Percentiles rank a stretch among this genome's conserved stretches.
Evolutionary conservation across 2,888 invertebrate genomes (phyloP).

Genomic region (Opisthograptis luteolata): DNA sequence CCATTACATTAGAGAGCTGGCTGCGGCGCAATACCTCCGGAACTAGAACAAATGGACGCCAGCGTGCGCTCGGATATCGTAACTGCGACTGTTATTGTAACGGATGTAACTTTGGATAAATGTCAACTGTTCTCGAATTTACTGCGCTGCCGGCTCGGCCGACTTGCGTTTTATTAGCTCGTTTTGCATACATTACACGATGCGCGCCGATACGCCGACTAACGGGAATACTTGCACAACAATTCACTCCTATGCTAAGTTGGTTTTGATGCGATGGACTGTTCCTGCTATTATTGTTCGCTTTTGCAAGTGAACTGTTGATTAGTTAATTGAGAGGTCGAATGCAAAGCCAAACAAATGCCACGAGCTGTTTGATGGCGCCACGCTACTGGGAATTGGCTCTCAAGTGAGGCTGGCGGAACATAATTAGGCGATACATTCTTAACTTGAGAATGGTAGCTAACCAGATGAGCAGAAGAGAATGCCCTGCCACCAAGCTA

Average conservation of each 20-base stretch:
- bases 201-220: conserved; percentile 55
- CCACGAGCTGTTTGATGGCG: no score
- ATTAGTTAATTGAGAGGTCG: background rate
- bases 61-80: conserved; percentile 72
- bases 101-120: conserved; percentile 83
- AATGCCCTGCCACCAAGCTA: no score
- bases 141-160: conserved; percentile 65
- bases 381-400: no score
- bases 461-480: no score
- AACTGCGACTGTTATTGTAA: conserved; percentile 79
- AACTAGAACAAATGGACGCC: conserved; percentile 77
- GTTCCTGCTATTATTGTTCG: conserved; percentile 10
- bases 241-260: conserved; percentile 40
- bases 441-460: no score
- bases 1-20: conserved; percentile 70
- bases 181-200: conserved; percentile 74
- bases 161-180: conserved; percentile 76
- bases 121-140: conserved; percentile 80
- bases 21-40: conserved; percentile 51
- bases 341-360: no score
- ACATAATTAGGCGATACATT: no score
- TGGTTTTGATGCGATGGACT: conserved; percentile 29
- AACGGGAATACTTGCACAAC: conserved; percentile 50
- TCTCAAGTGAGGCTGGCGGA: no score
- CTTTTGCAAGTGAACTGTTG: background rate